Evolutionary conservation across 2,797 vertebrate species (phyloP).

Genomic region (Peromyscus nudipes): DNA sequence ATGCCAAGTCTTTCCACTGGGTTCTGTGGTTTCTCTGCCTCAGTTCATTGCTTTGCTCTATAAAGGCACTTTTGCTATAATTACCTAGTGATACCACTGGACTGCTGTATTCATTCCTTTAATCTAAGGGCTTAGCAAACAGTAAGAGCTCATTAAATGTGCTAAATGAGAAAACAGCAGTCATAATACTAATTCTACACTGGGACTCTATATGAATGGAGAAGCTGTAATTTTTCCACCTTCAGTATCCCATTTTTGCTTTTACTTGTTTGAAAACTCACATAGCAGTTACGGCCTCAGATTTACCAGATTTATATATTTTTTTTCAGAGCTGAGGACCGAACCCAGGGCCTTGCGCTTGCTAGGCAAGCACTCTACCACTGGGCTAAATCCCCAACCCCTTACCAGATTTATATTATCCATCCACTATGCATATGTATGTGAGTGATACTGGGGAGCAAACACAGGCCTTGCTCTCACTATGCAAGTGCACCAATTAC

Average conservation of each 20-base stretch:
- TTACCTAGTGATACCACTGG: background rate
- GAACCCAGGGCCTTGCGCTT: no score
- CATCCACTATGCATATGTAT: background rate
- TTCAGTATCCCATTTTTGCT: slow-evolving; percentile 8
- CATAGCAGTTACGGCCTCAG: background rate
- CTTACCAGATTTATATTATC: background rate
- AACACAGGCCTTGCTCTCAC: background rate
- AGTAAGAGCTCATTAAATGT: background rate
- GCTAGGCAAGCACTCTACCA: no score
- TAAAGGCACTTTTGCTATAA: background rate
- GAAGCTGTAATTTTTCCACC: background rate
- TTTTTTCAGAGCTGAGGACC: no score
- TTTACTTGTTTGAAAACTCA: slow-evolving; percentile 52
- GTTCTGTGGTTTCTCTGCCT: background rate
- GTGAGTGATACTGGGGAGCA: background rate
- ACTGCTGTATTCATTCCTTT: background rate
- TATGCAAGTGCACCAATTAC: background rate
- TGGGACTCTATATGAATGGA: background rate
- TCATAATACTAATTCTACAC: background rate
- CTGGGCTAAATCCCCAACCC: no score
- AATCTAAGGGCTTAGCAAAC: background rate
- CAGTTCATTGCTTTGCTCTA: background rate
- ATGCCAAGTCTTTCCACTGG: background rate
- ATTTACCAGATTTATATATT: no score
- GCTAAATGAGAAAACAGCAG: background rate